Evolutionary conservation across 2,113 vertebrate genomes (phyloP), one percentile per base, ranked within the genome.

Genomic region (Antigone vipio): DNA sequence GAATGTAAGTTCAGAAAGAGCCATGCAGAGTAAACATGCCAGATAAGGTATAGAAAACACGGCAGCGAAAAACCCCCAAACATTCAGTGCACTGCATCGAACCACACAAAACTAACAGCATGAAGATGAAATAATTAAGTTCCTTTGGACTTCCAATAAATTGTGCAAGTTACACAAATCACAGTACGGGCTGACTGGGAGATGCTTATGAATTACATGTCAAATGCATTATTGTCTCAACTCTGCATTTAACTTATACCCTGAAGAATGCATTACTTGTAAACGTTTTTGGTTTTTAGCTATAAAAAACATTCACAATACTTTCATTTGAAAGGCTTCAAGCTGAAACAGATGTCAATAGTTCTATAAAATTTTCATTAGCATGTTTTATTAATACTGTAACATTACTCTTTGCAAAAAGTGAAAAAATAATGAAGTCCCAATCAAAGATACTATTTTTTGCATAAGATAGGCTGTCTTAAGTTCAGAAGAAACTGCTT

Each of bases 311-410:
- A 89, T 71, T 81, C 18, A 67, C 27, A 85, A 47, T 22, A 40
- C 32, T 85, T 91, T 35, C 58, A 92, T 26, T 18, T 90, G 50
- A 95, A 95, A 73, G 47, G 53, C n/a, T 93, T 92, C 72, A 88
- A 86, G 44, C 38, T 81, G 89, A 50, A 95, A 72, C 49, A 91
- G 73, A 56, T 72, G 30, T 44, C 44, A 78, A 49, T 3, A 73
- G 53, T 40, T 91, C 74, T 79, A 74, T 0, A 85, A 35, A 85
- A 69, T 4, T 49, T 19, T 66, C 5, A 89, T 63, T 78, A 84
- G n/a, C 21, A 72, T 47, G 30, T 22, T 92, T 78, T 67, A 79
- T 69, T 86, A 93, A 58, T 45, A 74, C 5, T n/a, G 4, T 87
- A 60, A 47, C 32, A 71, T 47, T 68, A 85, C 8, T 77, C 47